phyloP scores from a whole-genome alignment of 2,113 vertebrate genomes.

The Ciconia maguari region DNA sequence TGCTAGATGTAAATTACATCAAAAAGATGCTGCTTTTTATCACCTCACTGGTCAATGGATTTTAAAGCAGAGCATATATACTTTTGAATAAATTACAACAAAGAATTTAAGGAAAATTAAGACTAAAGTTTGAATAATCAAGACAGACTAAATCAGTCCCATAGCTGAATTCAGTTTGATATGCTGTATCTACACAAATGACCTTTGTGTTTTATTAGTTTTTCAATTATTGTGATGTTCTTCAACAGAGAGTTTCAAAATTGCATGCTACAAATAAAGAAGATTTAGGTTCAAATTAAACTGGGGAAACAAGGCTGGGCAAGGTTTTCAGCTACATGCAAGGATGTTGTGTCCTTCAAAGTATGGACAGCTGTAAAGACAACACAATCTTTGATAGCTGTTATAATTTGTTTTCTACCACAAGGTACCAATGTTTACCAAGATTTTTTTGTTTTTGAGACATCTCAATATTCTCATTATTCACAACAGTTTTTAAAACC shows the following conservation, averaged over 20 bases:
- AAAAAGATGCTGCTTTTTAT: not conserved
- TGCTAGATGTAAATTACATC: not conserved
- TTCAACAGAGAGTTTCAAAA: not conserved
- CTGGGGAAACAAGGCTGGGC: not conserved
- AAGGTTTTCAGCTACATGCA: not conserved
- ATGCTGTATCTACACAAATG: not conserved
- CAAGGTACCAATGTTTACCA: not conserved
- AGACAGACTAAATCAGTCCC: not conserved
- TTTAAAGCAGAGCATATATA: not conserved
- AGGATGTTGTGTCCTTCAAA: not conserved
- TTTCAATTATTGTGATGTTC: not conserved
- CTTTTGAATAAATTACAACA: not conserved
- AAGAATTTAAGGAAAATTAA: not conserved
- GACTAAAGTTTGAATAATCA: not conserved
- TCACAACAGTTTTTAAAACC: not conserved
- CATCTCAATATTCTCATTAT: not conserved
- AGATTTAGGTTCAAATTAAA: not conserved
- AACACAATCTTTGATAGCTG: not conserved
- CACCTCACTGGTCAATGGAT: not conserved
- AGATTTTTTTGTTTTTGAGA: not conserved
- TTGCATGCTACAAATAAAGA: not conserved
- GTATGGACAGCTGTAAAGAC: not conserved
- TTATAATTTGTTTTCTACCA: not conserved
- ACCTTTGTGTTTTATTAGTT: not conserved
- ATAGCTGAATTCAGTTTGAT: not conserved